Conservation (phyloP, 2,113 vertebrate genomes). For the Peromyscus leucopus region DNA sequence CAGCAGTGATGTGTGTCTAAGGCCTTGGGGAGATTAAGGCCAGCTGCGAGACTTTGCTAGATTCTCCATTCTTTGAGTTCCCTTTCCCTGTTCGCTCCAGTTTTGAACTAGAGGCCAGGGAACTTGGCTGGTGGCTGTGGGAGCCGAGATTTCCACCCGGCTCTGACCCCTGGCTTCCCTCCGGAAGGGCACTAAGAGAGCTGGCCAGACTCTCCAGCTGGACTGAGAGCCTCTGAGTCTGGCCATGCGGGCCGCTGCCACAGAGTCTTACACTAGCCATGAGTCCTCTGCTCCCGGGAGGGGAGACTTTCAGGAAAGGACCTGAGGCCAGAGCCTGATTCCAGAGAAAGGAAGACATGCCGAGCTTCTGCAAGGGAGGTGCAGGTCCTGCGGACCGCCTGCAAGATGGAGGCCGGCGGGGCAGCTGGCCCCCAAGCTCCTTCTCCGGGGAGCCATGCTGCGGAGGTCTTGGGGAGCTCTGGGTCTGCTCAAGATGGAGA, state of each 20-base stretch:
- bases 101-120: background rate
- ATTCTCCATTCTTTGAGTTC: background rate
- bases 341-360: background rate
- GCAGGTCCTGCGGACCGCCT: background rate
- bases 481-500: background rate
- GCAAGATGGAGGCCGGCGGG: no score
- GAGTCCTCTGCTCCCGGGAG: background rate
- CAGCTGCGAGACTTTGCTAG: background rate
- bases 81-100: background rate
- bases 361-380: background rate
- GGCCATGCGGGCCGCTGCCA: background rate
- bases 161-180: background rate
- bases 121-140: background rate
- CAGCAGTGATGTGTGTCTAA: no score
- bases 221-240: background rate
- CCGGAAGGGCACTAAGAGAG: slow-evolving; percentile 10
- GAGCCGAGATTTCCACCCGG: background rate
- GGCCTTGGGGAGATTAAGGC: background rate
- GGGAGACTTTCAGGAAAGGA: background rate
- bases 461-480: background rate
- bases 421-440: background rate
- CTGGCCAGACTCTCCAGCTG: background rate
- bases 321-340: background rate
- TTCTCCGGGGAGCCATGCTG: background rate
- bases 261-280: background rate